phyloP scores from a whole-genome alignment of 2,888 invertebrate species.

The Xylophagus ater region DNA sequence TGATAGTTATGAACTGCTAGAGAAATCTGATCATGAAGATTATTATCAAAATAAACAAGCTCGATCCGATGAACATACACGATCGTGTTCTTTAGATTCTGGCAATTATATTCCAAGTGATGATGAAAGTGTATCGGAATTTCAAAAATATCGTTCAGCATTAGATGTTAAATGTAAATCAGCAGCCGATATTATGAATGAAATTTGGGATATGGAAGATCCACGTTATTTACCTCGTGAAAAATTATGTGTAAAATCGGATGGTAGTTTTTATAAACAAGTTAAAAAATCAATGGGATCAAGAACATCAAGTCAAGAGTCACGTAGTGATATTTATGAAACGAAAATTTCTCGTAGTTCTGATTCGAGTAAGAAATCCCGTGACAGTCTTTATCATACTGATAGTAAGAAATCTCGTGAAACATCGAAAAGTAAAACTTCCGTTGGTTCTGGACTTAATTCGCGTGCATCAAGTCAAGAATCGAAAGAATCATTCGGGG shows the following conservation, averaged over 20 bases:
- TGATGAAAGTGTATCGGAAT: conserved; percentile 51
- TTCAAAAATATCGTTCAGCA: conserved; percentile 46
- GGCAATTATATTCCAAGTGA: conserved; percentile 67
- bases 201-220: conserved; percentile 68
- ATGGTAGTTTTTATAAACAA: conserved; percentile 60
- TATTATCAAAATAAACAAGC: conserved; percentile 31
- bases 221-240: conserved; percentile 62
- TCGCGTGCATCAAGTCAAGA: conserved; percentile 58
- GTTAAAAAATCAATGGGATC: conserved; percentile 53
- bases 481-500: conserved; percentile 38
- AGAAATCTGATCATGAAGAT: conserved; percentile 53
- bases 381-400: conserved; percentile 52
- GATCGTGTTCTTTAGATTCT: conserved; percentile 65
- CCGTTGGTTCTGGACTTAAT: conserved; percentile 45
- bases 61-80: conserved; percentile 42
- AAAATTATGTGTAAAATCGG: conserved; percentile 59
- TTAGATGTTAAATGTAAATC: conserved; percentile 54
- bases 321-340: conserved; percentile 57
- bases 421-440: conserved; percentile 51
- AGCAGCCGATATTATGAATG: conserved; percentile 56
- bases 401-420: conserved; percentile 55
- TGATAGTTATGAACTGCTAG: conserved; percentile 76
- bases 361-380: conserved; percentile 53
- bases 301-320: conserved; percentile 58
- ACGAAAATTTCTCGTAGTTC: conserved; percentile 53